These are phyloP conservation scores for Calliopum simillimum DNA, from an alignment of 2,888 invertebrate genomes.

Conservation along the genomic window DNA sequence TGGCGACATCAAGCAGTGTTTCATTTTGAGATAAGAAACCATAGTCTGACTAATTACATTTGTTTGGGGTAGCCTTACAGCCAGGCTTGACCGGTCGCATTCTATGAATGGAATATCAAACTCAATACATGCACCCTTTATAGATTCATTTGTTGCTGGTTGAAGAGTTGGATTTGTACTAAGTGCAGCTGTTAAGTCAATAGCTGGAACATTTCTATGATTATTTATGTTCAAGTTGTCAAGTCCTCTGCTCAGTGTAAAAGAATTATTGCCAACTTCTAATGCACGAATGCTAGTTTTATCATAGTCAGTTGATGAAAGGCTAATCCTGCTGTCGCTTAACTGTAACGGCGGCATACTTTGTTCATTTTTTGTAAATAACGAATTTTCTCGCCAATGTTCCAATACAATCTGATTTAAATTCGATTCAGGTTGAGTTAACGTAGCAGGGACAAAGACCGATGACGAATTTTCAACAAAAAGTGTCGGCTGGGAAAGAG, in stretches of 20 bases:
- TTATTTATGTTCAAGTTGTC: conserved; percentile 32
- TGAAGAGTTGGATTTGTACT: conserved; percentile 43
- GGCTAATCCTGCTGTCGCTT: conserved; percentile 26
- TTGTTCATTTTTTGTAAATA: conserved; percentile 38
- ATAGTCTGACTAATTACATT: conserved; percentile 49
- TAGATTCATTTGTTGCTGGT: conserved; percentile 20
- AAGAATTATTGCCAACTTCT: conserved; percentile 19
- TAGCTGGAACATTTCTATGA: conserved; percentile 39
- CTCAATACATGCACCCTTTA: conserved; percentile 8
- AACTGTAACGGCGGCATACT: conserved; percentile 49
- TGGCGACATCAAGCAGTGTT: conserved; percentile 42
- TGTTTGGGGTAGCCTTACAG: conserved; percentile 31
- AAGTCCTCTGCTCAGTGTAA: conserved; percentile 27
- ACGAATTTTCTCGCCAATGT: conserved; percentile 43
- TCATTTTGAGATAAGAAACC: conserved; percentile 33
- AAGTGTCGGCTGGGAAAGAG: conserved; percentile 4
- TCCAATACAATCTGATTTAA: conserved; percentile 50
- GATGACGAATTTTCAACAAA: conserved; percentile 14
- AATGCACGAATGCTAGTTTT: conserved; percentile 35
- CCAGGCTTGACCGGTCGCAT: conserved; percentile 48
- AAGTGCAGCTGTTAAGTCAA: conserved; percentile 59
- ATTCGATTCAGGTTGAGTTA: conserved; percentile 30
- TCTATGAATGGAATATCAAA: conserved; percentile 54
- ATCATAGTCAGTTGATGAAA: neutral
- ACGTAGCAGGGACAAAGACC: neutral